These are phyloP conservation scores for Eupithecia tripunctaria DNA, from an alignment of 2,888 invertebrate genomes.

Conservation along the genomic window DNA sequence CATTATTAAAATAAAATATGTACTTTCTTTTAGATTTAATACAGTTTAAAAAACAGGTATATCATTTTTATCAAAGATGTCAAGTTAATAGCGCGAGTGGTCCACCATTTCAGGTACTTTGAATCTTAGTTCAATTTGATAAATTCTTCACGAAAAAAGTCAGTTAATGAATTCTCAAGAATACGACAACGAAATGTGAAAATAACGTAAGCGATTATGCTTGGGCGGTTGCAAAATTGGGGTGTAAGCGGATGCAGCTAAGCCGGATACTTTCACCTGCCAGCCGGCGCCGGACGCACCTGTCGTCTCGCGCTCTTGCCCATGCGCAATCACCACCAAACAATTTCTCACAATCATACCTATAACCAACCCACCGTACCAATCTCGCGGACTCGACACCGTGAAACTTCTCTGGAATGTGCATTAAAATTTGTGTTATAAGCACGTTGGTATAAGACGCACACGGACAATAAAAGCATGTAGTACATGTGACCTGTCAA, in stretches of 20 bases:
- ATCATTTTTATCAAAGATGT: neutral
- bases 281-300: constrained; percentile 51
- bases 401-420: constrained; percentile 23
- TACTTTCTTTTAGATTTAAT: neutral
- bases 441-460: neutral
- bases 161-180: neutral
- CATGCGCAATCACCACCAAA: constrained; percentile 51
- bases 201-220: constrained; percentile 32
- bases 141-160: neutral
- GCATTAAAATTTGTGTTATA: constrained; percentile 16
- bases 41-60: neutral
- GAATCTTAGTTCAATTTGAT: too few species aligned
- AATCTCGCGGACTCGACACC: constrained; percentile 38
- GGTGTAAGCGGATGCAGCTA: constrained; percentile 71
- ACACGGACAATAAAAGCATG: constrained; percentile 13
- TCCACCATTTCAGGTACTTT: neutral
- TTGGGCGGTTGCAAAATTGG: constrained; percentile 44
- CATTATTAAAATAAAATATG: neutral
- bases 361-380: constrained; percentile 39
- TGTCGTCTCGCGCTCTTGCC: constrained; percentile 59
- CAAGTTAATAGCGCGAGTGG: neutral
- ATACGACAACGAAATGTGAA: constrained; percentile 19
- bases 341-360: constrained; percentile 42
- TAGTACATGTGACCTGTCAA: constrained; percentile 49
- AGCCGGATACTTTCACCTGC: constrained; percentile 72